A percentile compares a stretch with the other conserved stretches of the same genome.
phyloP scores from a whole-genome alignment of 2,888 invertebrate genomes.

The Platynereis dumerilii region DNA sequence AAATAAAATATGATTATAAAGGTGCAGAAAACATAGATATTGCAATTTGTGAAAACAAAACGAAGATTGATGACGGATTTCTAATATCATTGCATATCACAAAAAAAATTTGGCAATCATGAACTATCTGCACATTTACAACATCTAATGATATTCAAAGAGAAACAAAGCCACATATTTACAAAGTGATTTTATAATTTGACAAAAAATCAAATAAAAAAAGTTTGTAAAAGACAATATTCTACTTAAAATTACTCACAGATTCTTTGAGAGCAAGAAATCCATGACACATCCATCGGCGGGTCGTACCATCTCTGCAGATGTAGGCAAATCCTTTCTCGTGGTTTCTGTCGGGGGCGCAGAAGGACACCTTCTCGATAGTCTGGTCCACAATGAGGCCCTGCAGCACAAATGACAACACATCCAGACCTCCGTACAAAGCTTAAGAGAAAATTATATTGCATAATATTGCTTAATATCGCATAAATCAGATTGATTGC shows the following conservation, averaged over 20 bases:
- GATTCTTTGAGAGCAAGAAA: constrained; percentile 95
- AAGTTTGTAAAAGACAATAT: background rate
- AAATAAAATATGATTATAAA: too few relatives aligned
- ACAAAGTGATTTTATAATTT: background rate
- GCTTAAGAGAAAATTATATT: too few relatives aligned
- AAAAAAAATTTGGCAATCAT: too few relatives aligned
- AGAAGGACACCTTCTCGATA: constrained; percentile 99
- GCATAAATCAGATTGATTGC: too few relatives aligned
- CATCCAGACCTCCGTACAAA: too few relatives aligned
- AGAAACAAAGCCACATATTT: background rate
- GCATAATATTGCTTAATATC: too few relatives aligned
- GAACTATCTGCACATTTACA: too few relatives aligned
- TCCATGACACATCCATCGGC: constrained; percentile 99
- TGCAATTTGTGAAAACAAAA: too few relatives aligned
- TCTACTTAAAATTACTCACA: constrained; percentile 65
- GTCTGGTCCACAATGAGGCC: constrained; percentile 99
- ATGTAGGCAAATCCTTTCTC: constrained; percentile 99
- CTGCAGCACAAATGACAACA: constrained; percentile 50
- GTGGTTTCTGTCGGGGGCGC: constrained; percentile 97
- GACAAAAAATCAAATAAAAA: background rate
- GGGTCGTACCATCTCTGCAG: constrained; percentile 96
- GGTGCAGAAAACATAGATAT: too few relatives aligned
- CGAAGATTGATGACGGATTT: too few relatives aligned
- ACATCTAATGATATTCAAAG: background rate
- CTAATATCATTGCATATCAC: too few relatives aligned